Percentiles rank a stretch among this genome's conserved stretches.
phyloP scores from a whole-genome alignment of 2,888 invertebrate species.

The Pogonocherus hispidulus region DNA sequence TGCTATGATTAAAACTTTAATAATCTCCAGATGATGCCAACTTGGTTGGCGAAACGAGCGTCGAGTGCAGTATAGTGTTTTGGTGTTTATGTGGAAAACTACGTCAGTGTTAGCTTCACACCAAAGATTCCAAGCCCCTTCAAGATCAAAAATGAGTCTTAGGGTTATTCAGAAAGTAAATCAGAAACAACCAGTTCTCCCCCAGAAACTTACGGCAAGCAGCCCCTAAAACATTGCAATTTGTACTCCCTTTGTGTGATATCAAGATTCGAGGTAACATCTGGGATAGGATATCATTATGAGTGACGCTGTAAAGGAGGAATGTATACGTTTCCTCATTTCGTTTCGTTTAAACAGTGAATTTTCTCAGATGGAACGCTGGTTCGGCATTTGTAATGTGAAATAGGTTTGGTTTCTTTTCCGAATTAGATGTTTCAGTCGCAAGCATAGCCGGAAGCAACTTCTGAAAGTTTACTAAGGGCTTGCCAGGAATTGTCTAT shows the following conservation, averaged over 20 bases:
- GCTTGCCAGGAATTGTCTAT: too few relatives aligned
- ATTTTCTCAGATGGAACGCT: background rate
- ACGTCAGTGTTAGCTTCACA: too few relatives aligned
- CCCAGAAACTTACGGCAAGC: background rate
- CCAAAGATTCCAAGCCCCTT: too few relatives aligned
- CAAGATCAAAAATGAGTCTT: too few relatives aligned
- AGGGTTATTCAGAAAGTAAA: too few relatives aligned
- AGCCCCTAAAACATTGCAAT: conserved; percentile 5
- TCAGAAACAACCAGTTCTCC: conserved; percentile 7
- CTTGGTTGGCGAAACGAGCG: too few relatives aligned
- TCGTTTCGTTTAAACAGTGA: too few relatives aligned
- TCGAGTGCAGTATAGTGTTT: too few relatives aligned
- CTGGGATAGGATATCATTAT: conserved; percentile 12
- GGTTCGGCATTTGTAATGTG: background rate
- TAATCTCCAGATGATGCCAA: too few relatives aligned
- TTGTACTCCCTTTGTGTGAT: background rate
- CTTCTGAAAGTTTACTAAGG: background rate
- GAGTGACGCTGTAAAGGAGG: background rate
- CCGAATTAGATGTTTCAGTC: background rate
- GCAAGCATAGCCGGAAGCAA: background rate
- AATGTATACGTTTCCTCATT: background rate
- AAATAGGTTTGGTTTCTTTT: background rate
- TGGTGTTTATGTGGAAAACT: too few relatives aligned
- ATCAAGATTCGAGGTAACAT: conserved; percentile 17
- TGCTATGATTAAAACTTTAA: too few relatives aligned